These are phyloP conservation scores for Phaenicophaeus curvirostris DNA, from an alignment of 2,797 vertebrate genomes.

Conservation along the genomic window DNA sequence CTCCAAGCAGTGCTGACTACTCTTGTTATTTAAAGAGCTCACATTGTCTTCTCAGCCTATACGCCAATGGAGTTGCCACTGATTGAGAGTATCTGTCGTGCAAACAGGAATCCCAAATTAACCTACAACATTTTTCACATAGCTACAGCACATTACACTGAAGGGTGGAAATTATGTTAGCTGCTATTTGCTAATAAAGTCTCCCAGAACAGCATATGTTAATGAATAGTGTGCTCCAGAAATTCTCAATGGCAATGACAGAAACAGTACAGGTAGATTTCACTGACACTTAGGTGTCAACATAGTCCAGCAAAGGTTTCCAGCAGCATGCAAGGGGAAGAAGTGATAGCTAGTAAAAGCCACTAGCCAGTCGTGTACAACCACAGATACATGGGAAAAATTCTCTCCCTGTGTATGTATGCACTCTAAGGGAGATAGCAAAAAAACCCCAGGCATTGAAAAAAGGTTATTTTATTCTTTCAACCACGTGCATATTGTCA, in stretches of 20 bases:
- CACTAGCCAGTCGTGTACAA: background rate
- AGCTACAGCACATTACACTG: background rate
- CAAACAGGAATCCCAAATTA: background rate
- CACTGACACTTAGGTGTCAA: background rate
- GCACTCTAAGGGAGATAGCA: background rate
- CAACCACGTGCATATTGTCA: conserved; percentile 1
- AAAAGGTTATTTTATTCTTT: conserved; percentile 39
- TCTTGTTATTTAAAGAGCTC: background rate
- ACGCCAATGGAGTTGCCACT: background rate
- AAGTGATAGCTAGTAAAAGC: background rate
- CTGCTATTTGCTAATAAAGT: background rate
- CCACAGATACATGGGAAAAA: background rate
- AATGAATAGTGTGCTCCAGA: background rate
- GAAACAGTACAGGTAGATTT: background rate
- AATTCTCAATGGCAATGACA: background rate
- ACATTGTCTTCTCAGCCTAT: background rate
- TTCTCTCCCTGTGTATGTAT: background rate
- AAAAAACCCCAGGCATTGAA: background rate
- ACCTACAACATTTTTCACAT: background rate
- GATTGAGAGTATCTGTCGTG: background rate
- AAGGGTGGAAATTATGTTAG: background rate
- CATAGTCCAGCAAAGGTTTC: background rate
- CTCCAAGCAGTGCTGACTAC: background rate
- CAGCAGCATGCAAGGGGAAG: background rate
- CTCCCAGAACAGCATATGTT: background rate